Conservation (phyloP, 2,888 invertebrate genomes). For the Mesochorus sp. region DNA sequence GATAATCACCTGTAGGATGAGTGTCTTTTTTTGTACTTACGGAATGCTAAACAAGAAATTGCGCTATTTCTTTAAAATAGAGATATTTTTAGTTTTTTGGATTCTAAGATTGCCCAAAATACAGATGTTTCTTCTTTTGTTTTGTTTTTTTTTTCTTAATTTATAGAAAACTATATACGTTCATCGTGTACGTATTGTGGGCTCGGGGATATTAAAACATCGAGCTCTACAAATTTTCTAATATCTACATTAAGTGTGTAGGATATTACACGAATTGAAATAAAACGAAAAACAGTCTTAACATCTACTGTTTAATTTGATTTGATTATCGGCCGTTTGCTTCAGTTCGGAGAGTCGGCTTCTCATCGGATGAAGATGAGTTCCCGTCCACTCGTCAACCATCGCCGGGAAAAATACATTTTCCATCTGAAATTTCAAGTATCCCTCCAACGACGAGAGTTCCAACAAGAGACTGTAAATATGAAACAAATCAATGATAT, state of each 20-base stretch:
- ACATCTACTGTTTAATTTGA: slow-evolving; percentile 81
- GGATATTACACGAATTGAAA: background rate
- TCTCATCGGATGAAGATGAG: slow-evolving; percentile 84
- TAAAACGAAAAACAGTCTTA: slow-evolving; percentile 13
- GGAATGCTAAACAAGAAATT: slow-evolving; percentile 16
- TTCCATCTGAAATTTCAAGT: slow-evolving; percentile 83
- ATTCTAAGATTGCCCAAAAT: slow-evolving; percentile 46
- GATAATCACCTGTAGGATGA: background rate
- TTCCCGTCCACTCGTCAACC: slow-evolving; percentile 85
- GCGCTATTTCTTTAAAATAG: background rate
- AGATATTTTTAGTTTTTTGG: slow-evolving; percentile 9
- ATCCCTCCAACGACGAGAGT: slow-evolving; percentile 83
- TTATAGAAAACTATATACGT: slow-evolving; percentile 41
- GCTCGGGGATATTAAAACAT: slow-evolving; percentile 29
- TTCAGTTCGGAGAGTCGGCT: slow-evolving; percentile 83
- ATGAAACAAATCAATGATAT: too few species aligned
- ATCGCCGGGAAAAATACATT: slow-evolving; percentile 84
- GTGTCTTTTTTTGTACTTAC: background rate
- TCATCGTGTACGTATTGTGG: slow-evolving; percentile 43
- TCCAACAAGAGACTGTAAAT: slow-evolving; percentile 83
- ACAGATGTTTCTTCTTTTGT: slow-evolving; percentile 10
- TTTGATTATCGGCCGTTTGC: slow-evolving; percentile 83
- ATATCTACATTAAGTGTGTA: slow-evolving; percentile 22
- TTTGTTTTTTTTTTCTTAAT: background rate
- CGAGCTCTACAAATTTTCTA: slow-evolving; percentile 34